These are phyloP conservation scores for Erythrolamprus reginae DNA, from an alignment of 2,113 vertebrate species.

Conservation along the genomic window DNA sequence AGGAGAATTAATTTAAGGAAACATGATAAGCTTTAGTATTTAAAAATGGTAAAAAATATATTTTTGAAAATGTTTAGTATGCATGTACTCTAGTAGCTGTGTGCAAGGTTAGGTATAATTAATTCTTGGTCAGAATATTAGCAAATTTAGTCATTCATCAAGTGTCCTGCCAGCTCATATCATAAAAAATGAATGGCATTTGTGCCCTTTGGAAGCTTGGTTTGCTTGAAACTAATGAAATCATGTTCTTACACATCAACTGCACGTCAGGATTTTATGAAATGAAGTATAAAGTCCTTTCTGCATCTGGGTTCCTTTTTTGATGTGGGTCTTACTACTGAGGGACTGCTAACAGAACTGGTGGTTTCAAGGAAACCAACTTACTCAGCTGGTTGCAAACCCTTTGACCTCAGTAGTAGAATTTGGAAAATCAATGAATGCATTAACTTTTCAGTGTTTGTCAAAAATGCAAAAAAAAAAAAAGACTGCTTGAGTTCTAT, in stretches of 20 bases:
- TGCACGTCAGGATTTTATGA: slow-evolving; percentile 69
- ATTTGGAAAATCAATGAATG: slow-evolving; percentile 78
- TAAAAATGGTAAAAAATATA: not conserved
- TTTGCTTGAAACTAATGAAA: slow-evolving; percentile 66
- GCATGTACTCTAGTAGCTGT: not conserved
- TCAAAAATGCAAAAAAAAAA: slow-evolving; percentile 70
- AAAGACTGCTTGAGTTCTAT: slow-evolving; percentile 44
- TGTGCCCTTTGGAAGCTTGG: slow-evolving; percentile 2
- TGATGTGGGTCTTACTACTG: slow-evolving; percentile 77
- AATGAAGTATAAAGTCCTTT: slow-evolving; percentile 76
- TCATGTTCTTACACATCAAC: slow-evolving; percentile 69
- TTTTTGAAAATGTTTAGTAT: slow-evolving; percentile 9
- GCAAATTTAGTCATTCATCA: slow-evolving; percentile 2
- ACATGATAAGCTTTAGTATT: not conserved
- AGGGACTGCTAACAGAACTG: slow-evolving; percentile 75
- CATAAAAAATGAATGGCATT: slow-evolving; percentile 1
- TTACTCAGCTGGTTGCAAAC: slow-evolving; percentile 80
- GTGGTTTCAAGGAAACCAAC: slow-evolving; percentile 76
- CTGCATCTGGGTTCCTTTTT: slow-evolving; percentile 78
- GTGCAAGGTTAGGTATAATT: slow-evolving; percentile 39
- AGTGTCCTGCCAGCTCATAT: not conserved
- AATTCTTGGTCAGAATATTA: slow-evolving; percentile 60
- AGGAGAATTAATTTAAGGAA: not conserved
- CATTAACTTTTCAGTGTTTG: slow-evolving; percentile 75
- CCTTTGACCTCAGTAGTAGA: slow-evolving; percentile 81